These are phyloP conservation scores for Chelon labrosus DNA, from an alignment of 2,797 vertebrate genomes.

Conservation along the genomic window DNA sequence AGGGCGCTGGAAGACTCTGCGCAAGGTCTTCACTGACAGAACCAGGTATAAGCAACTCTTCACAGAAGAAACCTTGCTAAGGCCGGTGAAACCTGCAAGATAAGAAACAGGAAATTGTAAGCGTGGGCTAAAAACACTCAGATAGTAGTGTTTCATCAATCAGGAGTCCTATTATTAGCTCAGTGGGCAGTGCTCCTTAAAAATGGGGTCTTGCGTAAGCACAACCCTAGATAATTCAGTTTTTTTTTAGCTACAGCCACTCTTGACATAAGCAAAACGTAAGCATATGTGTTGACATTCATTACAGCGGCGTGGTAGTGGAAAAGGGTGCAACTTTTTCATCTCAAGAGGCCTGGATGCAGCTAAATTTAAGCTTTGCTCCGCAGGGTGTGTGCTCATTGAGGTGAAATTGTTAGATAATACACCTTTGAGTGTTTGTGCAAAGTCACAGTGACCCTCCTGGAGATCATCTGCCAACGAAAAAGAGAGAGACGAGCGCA, in stretches of 20 bases:
- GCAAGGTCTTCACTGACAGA: slow-evolving; percentile 80
- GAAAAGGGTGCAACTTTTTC: slow-evolving; percentile 59
- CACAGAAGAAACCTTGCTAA: slow-evolving; percentile 98
- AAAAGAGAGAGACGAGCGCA: fast-evolving
- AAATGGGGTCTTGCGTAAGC: slow-evolving; percentile 49
- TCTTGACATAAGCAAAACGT: slow-evolving; percentile 66
- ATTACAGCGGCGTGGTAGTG: slow-evolving; percentile 65
- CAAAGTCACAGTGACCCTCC: slow-evolving; percentile 45
- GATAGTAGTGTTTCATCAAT: slow-evolving; percentile 59
- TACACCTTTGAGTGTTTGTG: slow-evolving; percentile 24
- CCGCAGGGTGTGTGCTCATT: slow-evolving; percentile 42
- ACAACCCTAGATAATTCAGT: slow-evolving; percentile 33
- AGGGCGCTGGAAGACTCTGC: slow-evolving; percentile 78
- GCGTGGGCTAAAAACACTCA: slow-evolving; percentile 20
- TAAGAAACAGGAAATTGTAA: slow-evolving; percentile 39
- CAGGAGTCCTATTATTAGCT: slow-evolving; percentile 67
- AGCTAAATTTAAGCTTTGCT: slow-evolving; percentile 68
- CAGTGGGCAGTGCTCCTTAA: slow-evolving; percentile 25
- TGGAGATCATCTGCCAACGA: neutral
- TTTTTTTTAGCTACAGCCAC: slow-evolving; percentile 44
- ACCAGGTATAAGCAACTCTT: slow-evolving; percentile 90
- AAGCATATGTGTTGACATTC: slow-evolving; percentile 74
- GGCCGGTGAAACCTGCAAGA: slow-evolving; percentile 95
- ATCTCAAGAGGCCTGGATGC: slow-evolving; percentile 48
- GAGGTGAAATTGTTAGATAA: slow-evolving; percentile 35